A percentile compares a stretch with the other conserved stretches of the same genome.
Conservation (phyloP, 1,140 invertebrate genomes). For the Campodea augens region DNA sequence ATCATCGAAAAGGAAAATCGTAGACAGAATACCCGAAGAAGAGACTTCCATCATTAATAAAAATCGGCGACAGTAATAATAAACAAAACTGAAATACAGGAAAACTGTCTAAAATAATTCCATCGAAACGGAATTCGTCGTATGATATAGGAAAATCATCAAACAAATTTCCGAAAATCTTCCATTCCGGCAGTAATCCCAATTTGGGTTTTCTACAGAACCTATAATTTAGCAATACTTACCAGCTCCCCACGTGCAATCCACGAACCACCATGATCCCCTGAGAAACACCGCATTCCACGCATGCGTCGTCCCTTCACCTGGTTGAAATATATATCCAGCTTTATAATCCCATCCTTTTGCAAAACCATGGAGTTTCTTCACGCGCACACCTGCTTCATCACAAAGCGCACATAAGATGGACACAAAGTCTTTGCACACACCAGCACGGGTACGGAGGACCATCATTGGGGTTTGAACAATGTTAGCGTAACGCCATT, state of each 20-base stretch:
- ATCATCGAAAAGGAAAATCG: too few relatives aligned
- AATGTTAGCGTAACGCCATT: constrained; percentile 19
- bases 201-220: too few relatives aligned
- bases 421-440: constrained; percentile 20
- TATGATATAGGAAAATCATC: too few relatives aligned
- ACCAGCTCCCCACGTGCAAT: constrained; percentile 31
- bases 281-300: constrained; percentile 26
- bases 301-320: constrained; percentile 19
- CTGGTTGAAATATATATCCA: constrained; percentile 19
- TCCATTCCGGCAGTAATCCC: too few relatives aligned
- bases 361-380: constrained; percentile 22
- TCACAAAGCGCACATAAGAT: constrained; percentile 22
- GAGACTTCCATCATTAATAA: too few relatives aligned
- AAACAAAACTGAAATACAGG: too few relatives aligned
- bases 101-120: too few relatives aligned
- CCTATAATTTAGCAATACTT: too few relatives aligned
- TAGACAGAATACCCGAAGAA: too few relatives aligned
- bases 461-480: constrained; percentile 16
- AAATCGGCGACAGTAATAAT: too few relatives aligned
- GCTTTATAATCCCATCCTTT: constrained; percentile 20
- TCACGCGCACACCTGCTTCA: constrained; percentile 18
- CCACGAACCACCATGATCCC: constrained; percentile 25
- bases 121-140: too few relatives aligned
- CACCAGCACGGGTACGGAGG: constrained; percentile 17
- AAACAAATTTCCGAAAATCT: too few relatives aligned